These are phyloP conservation scores for Aphodius granarius DNA, from an alignment of 2,888 invertebrate species.

Conservation along the genomic window DNA sequence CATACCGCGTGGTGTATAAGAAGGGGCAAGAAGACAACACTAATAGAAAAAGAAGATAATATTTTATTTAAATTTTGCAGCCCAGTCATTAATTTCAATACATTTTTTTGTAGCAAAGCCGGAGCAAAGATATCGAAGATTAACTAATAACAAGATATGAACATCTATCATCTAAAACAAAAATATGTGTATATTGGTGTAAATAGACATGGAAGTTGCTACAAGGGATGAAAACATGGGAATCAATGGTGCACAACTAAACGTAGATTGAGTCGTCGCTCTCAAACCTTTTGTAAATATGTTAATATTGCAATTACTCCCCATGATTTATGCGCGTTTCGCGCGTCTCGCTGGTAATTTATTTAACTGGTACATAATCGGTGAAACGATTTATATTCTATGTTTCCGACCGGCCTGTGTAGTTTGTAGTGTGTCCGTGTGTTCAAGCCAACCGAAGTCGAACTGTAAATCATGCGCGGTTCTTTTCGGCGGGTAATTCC, in stretches of 20 bases:
- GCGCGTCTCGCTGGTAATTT: slow-evolving; percentile 3
- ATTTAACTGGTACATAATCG: neutral
- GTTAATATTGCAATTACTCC: slow-evolving; percentile 34
- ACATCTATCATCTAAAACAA: no score
- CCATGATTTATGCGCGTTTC: slow-evolving; percentile 30
- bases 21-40: no score
- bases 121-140: no score
- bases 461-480: neutral
- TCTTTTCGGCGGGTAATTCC: neutral
- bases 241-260: neutral
- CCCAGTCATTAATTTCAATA: no score
- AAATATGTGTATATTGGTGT: neutral
- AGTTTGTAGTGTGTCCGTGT: neutral
- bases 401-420: slow-evolving; percentile 1
- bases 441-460: neutral
- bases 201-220: neutral
- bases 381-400: neutral
- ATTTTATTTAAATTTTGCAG: no score
- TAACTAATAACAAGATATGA: no score
- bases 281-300: slow-evolving; percentile 29
- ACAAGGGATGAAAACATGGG: neutral
- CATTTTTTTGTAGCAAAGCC: no score
- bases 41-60: no score
- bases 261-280: slow-evolving; percentile 30
- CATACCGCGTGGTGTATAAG: neutral